Base-by-base conservation (phyloP, 2,797 vertebrate genomes). In the Chelon auratus region DNA sequence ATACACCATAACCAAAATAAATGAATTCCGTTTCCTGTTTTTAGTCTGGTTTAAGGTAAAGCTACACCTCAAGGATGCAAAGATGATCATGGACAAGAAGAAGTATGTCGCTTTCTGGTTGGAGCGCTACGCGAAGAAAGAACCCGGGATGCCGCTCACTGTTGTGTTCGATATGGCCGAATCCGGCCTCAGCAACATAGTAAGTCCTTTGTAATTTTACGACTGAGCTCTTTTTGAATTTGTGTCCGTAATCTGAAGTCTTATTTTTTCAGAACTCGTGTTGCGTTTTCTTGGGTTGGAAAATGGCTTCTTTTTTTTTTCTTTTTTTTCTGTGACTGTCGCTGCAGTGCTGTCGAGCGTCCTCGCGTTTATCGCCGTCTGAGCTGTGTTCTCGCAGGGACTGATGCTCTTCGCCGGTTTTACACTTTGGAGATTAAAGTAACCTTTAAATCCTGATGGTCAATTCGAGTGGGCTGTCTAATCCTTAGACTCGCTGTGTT, bases 31-130 rank as follows among this genome's bases (percentile, higher is more conserved):
- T 71, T 69, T 72, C 3, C 15, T 76, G 2, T 79, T 2, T 80
- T 65, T 20, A 99, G 98, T 99, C 84, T 99, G 98, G 98, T 97
- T 99, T 86, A 96, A 87, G 87, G 97, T 97, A 43, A 99, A 99
- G 82, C 93, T 96, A 39, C 97, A 99, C 24, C n/a, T 91, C 12
- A 97, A 93, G 90, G 98, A 99, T 87, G 65, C 94, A 52, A 99
- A 98, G 93, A 95, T 94, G 0, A 82, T 91, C 4, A 8, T 94
- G 76, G 97, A 99, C 67, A 99, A 97, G 93, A 99, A 98, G 95
- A 96, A 96, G 81, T 96, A 98, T 14, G 94, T 97, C 2, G 97
- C 97, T 15, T 99, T 99, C 92, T 99, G 98, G 98, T 78, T 99
- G 90, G 98, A 99, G 87, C 95, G 95, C 7, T 98, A 99, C 68